Evolutionary conservation across 2,888 invertebrate species (phyloP), one percentile per base, ranked within the genome.

Genomic region (Norana najaformis): DNA sequence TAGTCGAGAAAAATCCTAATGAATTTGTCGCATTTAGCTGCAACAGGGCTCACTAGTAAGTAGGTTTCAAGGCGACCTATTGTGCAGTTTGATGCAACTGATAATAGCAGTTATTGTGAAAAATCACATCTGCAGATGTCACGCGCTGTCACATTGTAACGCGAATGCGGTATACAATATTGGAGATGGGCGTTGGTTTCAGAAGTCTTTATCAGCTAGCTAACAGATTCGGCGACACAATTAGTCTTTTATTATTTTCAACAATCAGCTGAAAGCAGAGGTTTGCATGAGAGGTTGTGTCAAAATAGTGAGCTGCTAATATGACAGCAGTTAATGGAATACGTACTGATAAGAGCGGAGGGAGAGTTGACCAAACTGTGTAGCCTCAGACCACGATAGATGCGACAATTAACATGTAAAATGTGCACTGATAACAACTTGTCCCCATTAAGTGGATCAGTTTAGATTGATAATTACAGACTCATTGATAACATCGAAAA

Each of bases 381-480:
- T 47, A 47, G 3, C n/a, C 30, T 69, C 69, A n/a, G 69, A 69
- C 30, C 30, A 8, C 69, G n/a, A 69, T 69, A 30, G n/a, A n/a
- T 69, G 69, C n/a, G 69, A n/a, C n/a, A 69, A 69, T n/a, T 69
- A 69, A 69, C 69, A 30, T 69, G n/a, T 69, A 69, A n/a, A 69
- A 30, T 69, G 69, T 69, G 69, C 30, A n/a, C 69, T 69, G 69
- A 69, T 69, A 69, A n/a, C 30, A 69, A n/a, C n/a, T 5, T 69
- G 69, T 69, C 69, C 53, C n/a, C 69, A 16, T 69, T 30, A 23
- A 69, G n/a, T 53, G 53, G 53, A n/a, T 53, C 30, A 23, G 69
- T n/a, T 8, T 1, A n/a, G 30, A n/a, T 8, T 8, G n/a, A 11
- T n/a, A 69, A 69, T 69, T 69, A 69, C 69, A 69, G 69, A 69